phyloP scores from a whole-genome alignment of 2,113 vertebrate genomes.

The Mixornis gularis region DNA sequence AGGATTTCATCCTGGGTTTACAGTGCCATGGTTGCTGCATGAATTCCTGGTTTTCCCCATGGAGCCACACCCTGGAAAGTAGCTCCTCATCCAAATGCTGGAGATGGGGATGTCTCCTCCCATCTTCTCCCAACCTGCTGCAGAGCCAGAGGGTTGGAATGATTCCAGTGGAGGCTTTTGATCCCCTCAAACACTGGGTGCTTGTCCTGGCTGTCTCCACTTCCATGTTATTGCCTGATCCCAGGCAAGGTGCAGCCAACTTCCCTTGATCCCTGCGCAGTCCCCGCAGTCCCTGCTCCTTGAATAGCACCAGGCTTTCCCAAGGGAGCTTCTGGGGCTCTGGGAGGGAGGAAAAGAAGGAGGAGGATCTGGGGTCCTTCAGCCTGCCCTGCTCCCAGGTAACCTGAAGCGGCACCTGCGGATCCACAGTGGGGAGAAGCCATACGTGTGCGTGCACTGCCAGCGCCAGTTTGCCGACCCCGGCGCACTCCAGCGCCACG shows the following conservation, averaged over 20 bases:
- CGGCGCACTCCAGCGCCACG: conserved; percentile 89
- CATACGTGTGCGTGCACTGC: conserved; percentile 89
- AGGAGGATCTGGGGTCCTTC: accelerated
- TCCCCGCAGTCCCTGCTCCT: accelerated
- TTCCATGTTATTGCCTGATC: accelerated
- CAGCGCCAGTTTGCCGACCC: conserved; percentile 93
- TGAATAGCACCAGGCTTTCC: background rate
- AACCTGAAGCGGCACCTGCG: conserved; percentile 95
- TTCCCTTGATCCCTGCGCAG: accelerated
- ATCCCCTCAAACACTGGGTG: accelerated
- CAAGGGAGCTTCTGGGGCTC: accelerated
- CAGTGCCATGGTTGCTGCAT: background rate
- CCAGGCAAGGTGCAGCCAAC: no score
- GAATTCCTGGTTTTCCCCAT: background rate
- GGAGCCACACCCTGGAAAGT: background rate
- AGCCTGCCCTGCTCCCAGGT: conserved; percentile 62
- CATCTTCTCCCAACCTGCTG: background rate
- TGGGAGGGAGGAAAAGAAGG: background rate
- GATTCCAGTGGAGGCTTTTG: accelerated
- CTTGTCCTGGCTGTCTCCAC: background rate
- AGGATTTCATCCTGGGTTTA: background rate
- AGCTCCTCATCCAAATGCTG: background rate
- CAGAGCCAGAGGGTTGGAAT: background rate
- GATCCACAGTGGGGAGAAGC: conserved; percentile 97
- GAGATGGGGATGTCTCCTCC: background rate